A percentile compares a stretch with the other conserved stretches of the same genome.
Conservation (phyloP, 2,113 vertebrate genomes). For the Glaucidium brasilianum region DNA sequence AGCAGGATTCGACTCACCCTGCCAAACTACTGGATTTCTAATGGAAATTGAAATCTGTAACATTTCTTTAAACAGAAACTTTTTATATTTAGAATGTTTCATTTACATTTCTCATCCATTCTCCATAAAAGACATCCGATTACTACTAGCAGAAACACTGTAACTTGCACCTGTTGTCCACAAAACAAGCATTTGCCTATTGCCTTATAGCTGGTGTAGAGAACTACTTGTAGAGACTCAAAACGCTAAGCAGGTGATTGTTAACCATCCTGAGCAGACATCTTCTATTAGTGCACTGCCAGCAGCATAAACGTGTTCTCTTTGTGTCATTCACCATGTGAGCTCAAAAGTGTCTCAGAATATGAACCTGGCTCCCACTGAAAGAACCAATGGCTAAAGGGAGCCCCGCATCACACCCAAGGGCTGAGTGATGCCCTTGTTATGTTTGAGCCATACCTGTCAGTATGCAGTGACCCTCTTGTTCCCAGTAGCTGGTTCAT, state of each 20-base stretch:
- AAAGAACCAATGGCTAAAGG: not conserved
- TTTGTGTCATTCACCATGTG: not conserved
- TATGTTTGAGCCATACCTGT: not conserved
- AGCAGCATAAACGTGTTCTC: not conserved
- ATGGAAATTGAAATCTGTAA: not conserved
- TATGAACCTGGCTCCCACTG: not conserved
- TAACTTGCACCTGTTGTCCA: conserved; percentile 23
- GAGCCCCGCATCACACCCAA: not conserved
- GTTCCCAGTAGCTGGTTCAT: not conserved
- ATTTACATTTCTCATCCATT: conserved; percentile 51
- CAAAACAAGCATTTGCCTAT: conserved; percentile 37
- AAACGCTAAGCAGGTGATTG: not conserved
- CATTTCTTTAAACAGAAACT: not conserved
- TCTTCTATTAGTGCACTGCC: not conserved
- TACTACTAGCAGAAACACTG: conserved; percentile 13
- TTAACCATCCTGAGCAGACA: not conserved
- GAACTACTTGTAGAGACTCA: conserved; percentile 1
- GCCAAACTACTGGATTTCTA: not conserved
- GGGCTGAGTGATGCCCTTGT: not conserved
- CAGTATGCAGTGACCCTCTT: not conserved
- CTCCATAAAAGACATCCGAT: not conserved
- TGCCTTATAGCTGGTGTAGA: conserved; percentile 53
- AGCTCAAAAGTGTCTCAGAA: not conserved
- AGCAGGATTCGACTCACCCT: conserved; percentile 1
- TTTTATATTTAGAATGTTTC: conserved; percentile 37